phyloP scores from a whole-genome alignment of 2,113 vertebrate genomes.

The Brachypteracias leptosomus region DNA sequence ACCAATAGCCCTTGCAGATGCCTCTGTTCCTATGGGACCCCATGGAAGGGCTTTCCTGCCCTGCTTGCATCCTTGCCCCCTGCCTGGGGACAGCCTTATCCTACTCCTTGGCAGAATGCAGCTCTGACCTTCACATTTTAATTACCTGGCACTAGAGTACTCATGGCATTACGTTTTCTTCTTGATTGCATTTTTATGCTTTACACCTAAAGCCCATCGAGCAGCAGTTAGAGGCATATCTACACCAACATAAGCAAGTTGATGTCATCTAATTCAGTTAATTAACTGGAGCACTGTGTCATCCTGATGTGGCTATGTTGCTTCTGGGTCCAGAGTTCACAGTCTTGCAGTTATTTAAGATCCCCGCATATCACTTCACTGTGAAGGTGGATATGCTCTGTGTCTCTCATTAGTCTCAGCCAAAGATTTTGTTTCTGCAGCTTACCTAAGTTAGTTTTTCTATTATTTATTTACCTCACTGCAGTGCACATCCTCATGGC shows the following conservation, averaged over 20 bases:
- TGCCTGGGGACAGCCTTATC: background rate
- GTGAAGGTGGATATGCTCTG: background rate
- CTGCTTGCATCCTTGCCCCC: background rate
- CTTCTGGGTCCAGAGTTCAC: constrained; percentile 1
- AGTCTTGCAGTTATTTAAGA: background rate
- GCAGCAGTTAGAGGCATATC: background rate
- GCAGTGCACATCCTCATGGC: background rate
- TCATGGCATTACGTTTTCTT: background rate
- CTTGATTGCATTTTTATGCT: background rate
- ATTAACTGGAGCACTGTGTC: background rate
- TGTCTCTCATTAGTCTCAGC: background rate
- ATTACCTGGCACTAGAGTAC: background rate
- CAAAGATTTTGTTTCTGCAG: background rate
- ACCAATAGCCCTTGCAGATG: background rate
- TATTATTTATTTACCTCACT: constrained; percentile 26
- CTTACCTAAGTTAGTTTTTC: background rate
- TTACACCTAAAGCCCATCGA: background rate
- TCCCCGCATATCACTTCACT: background rate
- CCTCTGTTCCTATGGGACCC: background rate
- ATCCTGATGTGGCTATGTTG: background rate
- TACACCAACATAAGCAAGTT: background rate
- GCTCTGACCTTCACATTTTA: background rate
- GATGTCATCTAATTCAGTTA: background rate
- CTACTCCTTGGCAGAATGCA: background rate
- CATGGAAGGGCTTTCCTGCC: background rate